A percentile compares a stretch with the other conserved stretches of the same genome.
Conservation (phyloP, 2,797 vertebrate species). For the Gymnoscopelus braueri region DNA sequence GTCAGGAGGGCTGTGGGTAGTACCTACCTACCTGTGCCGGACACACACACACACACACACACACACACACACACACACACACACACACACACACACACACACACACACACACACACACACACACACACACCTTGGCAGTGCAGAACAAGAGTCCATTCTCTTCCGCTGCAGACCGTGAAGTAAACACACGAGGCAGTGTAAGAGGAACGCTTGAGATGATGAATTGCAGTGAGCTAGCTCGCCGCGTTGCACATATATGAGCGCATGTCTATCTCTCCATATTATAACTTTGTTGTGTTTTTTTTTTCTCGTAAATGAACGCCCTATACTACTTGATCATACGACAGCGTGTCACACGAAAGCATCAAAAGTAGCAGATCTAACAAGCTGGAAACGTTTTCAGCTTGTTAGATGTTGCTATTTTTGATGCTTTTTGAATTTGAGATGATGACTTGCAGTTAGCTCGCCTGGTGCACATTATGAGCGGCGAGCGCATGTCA, state of each 20-base stretch:
- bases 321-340: too few species aligned
- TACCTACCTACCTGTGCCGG: slow-evolving; percentile 56
- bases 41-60: slow-evolving; percentile 25
- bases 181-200: slow-evolving; percentile 64
- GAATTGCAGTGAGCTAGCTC: slow-evolving; percentile 57
- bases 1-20: slow-evolving; percentile 67
- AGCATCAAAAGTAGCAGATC: too few species aligned
- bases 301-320: too few species aligned
- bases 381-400: too few species aligned
- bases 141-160: slow-evolving; percentile 74
- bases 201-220: slow-evolving; percentile 70
- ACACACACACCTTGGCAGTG: slow-evolving; percentile 58
- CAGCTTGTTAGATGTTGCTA: too few species aligned
- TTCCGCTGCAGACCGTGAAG: slow-evolving; percentile 70
- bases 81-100: slow-evolving; percentile 13
- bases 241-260: slow-evolving; percentile 53
- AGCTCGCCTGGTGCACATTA: too few species aligned
- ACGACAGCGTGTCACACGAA: too few species aligned
- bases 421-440: too few species aligned
- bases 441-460: too few species aligned
- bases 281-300: too few species aligned
- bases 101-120: slow-evolving; percentile 11
- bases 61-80: slow-evolving; percentile 3
- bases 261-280: slow-evolving; percentile 44
- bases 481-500: too few species aligned